phyloP scores from a whole-genome alignment of 53 echinoderm and acorn worm genomes.

The Arbacia lixula region DNA sequence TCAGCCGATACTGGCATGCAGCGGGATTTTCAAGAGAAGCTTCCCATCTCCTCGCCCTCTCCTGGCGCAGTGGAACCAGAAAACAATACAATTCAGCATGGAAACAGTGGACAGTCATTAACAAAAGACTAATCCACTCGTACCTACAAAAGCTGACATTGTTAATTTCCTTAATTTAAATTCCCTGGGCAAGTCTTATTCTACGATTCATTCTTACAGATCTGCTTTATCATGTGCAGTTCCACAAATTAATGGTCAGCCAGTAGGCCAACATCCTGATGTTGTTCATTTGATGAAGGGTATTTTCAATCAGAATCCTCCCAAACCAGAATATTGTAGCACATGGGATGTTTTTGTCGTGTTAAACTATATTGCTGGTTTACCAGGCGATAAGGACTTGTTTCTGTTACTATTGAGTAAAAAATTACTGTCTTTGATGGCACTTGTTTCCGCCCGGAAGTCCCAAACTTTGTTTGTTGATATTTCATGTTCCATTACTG shows the following conservation, averaged over 20 bases:
- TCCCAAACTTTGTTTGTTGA: constrained; percentile 38
- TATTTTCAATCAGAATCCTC: constrained; percentile 67
- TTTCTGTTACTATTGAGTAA: constrained; percentile 40
- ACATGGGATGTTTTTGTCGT: constrained; percentile 63
- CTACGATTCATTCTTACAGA: constrained; percentile 37
- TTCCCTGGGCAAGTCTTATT: constrained; percentile 43
- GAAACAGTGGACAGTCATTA: constrained; percentile 55
- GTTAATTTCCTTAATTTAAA: constrained; percentile 38
- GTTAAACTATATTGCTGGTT: constrained; percentile 14
- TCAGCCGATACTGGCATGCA: constrained; percentile 40
- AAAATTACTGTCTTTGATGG: constrained; percentile 55
- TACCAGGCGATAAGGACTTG: constrained; percentile 19
- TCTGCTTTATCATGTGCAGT: constrained; percentile 48
- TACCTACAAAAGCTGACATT: constrained; percentile 46
- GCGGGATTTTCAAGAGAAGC: constrained; percentile 48
- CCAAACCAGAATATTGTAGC: constrained; percentile 38
- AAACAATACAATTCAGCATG: constrained; percentile 64
- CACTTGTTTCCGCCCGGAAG: constrained; percentile 21
- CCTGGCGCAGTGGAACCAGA: constrained; percentile 48
- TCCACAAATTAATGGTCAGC: constrained; percentile 4
- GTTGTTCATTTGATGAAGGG: constrained; percentile 69
- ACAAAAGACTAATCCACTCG: constrained; percentile 51
- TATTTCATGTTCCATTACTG: constrained; percentile 2
- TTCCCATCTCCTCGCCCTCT: constrained; percentile 57
- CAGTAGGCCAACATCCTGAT: constrained; percentile 40